Evolutionary conservation across 2,113 vertebrate species (phyloP).

Genomic region (Microcebus ravelobensis): DNA sequence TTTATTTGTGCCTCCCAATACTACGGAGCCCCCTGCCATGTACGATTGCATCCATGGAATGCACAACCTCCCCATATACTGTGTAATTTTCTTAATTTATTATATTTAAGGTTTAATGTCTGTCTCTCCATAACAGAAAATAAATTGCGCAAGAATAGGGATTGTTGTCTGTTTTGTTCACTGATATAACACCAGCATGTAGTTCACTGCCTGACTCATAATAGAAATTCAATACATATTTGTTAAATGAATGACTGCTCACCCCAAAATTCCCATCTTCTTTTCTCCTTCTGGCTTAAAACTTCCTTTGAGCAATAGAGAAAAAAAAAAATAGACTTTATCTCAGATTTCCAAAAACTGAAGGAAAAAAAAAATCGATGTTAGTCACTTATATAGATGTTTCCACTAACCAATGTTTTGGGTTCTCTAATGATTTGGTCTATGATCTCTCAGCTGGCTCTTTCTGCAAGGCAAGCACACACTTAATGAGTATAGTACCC

Average conservation of each 20-base stretch:
- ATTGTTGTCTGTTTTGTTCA: neutral
- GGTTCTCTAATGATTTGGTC: slow-evolving; percentile 1
- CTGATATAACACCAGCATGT: neutral
- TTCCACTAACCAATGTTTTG: neutral
- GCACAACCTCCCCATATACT: neutral
- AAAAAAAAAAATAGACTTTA: neutral
- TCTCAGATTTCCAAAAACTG: slow-evolving; percentile 33
- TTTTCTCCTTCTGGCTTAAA: neutral
- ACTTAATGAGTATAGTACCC: neutral
- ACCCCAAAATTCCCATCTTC: neutral
- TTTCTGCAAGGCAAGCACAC: slow-evolving; percentile 21
- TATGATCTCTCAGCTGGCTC: neutral
- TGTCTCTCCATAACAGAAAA: neutral
- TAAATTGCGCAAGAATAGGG: neutral
- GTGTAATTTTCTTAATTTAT: neutral
- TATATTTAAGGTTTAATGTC: neutral
- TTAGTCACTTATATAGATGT: neutral
- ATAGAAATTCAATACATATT: neutral
- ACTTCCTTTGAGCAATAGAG: neutral
- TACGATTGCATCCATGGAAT: neutral
- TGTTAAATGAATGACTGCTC: neutral
- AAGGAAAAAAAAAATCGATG: neutral
- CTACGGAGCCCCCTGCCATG: fast-evolving
- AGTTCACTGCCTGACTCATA: neutral
- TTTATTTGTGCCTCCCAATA: neutral